Conservation (phyloP, 2,797 vertebrate genomes). For the Morelia viridis region DNA sequence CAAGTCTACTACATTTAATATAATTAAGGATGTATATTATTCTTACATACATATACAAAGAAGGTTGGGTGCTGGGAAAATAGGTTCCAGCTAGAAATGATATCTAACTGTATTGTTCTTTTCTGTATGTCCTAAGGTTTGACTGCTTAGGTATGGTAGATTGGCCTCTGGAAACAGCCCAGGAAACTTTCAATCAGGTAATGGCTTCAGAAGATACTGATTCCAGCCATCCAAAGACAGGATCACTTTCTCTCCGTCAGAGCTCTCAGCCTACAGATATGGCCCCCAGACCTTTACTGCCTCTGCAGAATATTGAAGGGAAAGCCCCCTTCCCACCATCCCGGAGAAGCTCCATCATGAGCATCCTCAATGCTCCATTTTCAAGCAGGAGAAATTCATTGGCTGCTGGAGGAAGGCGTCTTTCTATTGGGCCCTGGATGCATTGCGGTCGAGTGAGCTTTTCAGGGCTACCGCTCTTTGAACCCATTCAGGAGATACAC, state of each 20-base stretch:
- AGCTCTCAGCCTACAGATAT: slow-evolving; percentile 57
- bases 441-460: slow-evolving; percentile 65
- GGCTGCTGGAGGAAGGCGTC: slow-evolving; percentile 46
- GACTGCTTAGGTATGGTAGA: slow-evolving; percentile 46
- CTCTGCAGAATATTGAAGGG: slow-evolving; percentile 44
- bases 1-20: neutral
- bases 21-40: neutral
- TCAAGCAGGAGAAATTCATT: slow-evolving; percentile 53
- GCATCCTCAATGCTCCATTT: slow-evolving; percentile 55
- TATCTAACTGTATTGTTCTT: neutral
- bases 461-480: slow-evolving; percentile 60
- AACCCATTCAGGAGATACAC: slow-evolving; percentile 51
- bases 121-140: neutral
- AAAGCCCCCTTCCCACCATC: slow-evolving; percentile 40
- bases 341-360: slow-evolving; percentile 58
- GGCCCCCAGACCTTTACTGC: slow-evolving; percentile 31
- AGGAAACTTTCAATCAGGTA: slow-evolving; percentile 50
- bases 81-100: neutral
- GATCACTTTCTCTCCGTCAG: slow-evolving; percentile 50
- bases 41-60: neutral
- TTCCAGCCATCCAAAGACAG: slow-evolving; percentile 19
- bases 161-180: slow-evolving; percentile 47
- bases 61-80: neutral
- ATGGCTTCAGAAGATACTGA: slow-evolving; percentile 28
- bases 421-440: slow-evolving; percentile 65